Percentiles rank a stretch among this genome's conserved stretches.
Evolutionary conservation across 2,888 invertebrate species (phyloP).

Genomic region (Macrophya alboannulata): DNA sequence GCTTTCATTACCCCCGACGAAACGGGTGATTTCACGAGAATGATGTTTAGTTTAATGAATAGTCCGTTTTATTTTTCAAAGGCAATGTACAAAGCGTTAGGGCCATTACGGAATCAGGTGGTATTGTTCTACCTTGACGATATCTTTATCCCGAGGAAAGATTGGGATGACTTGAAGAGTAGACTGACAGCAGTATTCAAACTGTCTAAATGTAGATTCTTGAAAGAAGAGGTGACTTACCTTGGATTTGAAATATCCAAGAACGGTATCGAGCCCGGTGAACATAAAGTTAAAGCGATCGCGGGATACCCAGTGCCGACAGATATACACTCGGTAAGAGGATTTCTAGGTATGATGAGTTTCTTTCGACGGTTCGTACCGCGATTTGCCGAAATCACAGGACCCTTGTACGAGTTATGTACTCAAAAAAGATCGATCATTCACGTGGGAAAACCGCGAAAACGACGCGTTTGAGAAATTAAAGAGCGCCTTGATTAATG

Average conservation of each 20-base stretch:
- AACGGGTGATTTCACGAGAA: constrained; percentile 68
- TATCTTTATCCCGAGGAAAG: constrained; percentile 65
- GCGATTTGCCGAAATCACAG: constrained; percentile 23
- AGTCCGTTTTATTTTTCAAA: constrained; percentile 69
- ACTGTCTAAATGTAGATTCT: constrained; percentile 67
- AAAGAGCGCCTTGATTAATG: neutral
- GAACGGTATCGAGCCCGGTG: constrained; percentile 61
- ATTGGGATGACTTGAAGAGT: constrained; percentile 64
- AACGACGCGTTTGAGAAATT: neutral
- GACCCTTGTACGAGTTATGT: neutral
- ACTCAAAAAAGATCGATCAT: neutral
- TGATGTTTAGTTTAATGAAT: constrained; percentile 71
- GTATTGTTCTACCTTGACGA: constrained; percentile 71
- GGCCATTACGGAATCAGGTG: constrained; percentile 61
- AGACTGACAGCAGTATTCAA: constrained; percentile 66
- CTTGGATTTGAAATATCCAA: constrained; percentile 68
- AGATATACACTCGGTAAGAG: constrained; percentile 41
- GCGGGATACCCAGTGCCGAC: constrained; percentile 19
- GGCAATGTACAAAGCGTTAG: constrained; percentile 67
- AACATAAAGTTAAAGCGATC: constrained; percentile 15
- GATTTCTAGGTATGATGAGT: constrained; percentile 52
- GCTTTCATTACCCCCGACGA: constrained; percentile 71
- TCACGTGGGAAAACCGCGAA: neutral
- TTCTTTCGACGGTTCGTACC: constrained; percentile 56
- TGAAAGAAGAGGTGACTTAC: constrained; percentile 64